A percentile compares a stretch with the other conserved stretches of the same genome.
These are phyloP conservation scores for Mirounga angustirostris DNA, from an alignment of 2,113 vertebrate species.

Conservation along the genomic window DNA sequence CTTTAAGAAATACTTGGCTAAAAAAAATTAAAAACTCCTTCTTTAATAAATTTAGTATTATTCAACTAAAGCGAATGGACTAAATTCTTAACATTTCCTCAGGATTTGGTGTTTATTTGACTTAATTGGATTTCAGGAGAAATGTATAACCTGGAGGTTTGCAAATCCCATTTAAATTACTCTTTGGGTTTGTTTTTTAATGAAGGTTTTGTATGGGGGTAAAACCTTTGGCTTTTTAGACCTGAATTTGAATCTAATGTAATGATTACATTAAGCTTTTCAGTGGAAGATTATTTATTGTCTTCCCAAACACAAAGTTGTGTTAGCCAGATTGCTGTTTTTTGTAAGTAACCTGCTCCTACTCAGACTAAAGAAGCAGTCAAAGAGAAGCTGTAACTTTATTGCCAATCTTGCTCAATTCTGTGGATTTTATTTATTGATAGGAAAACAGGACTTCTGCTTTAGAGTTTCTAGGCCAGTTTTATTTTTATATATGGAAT, in stretches of 20 bases:
- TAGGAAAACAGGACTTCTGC: not conserved
- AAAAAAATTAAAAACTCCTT: slow-evolving; percentile 21
- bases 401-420: not conserved
- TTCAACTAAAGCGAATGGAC: slow-evolving; percentile 26
- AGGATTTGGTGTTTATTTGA: slow-evolving; percentile 67
- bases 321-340: not conserved
- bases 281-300: not conserved
- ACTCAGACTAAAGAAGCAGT: not conserved
- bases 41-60: slow-evolving; percentile 58
- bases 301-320: not conserved
- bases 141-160: slow-evolving; percentile 39
- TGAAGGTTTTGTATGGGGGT: not conserved
- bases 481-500: not conserved
- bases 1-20: not conserved
- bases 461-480: not conserved
- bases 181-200: slow-evolving; percentile 57
- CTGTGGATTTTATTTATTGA: not conserved
- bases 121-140: slow-evolving; percentile 67
- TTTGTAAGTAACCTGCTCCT: not conserved
- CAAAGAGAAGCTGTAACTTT: not conserved
- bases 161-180: slow-evolving; percentile 70
- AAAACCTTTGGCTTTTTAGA: slow-evolving; percentile 1
- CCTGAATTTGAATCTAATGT: slow-evolving; percentile 1
- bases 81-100: slow-evolving; percentile 60
- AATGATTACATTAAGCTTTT: slow-evolving; percentile 40